phyloP scores from a whole-genome alignment of 1,140 invertebrate genomes.

The Papilio glaucus region DNA sequence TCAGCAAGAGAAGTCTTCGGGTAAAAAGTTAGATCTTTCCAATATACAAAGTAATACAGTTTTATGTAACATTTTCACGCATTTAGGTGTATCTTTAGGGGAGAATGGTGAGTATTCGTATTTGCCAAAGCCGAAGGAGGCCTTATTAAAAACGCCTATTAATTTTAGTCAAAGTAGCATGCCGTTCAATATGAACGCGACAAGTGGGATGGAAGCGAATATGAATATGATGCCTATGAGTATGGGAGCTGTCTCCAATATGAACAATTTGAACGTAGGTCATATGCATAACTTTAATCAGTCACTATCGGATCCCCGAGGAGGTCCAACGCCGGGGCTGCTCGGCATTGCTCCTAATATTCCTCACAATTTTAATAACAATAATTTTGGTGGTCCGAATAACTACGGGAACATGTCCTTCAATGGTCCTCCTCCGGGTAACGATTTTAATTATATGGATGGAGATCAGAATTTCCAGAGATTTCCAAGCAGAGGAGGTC shows the following conservation, averaged over 20 bases:
- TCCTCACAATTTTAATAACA: constrained; percentile 77
- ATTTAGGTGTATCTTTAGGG: constrained; percentile 82
- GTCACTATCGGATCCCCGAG: constrained; percentile 62
- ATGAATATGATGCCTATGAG: constrained; percentile 78
- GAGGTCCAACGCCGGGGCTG: constrained; percentile 75
- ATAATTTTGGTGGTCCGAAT: constrained; percentile 68
- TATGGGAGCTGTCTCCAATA: constrained; percentile 58
- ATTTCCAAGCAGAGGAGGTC: constrained; percentile 75
- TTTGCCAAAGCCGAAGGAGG: constrained; percentile 78
- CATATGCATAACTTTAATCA: constrained; percentile 76
- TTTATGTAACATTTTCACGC: constrained; percentile 84
- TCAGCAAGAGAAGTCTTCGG: constrained; percentile 80
- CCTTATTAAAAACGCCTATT: constrained; percentile 75
- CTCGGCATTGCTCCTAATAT: constrained; percentile 80
- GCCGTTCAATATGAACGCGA: constrained; percentile 64
- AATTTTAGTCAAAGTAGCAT: constrained; percentile 75
- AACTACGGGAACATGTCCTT: constrained; percentile 75
- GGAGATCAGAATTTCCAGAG: constrained; percentile 76
- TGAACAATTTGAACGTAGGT: constrained; percentile 76
- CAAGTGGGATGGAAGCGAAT: constrained; percentile 62
- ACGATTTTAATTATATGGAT: constrained; percentile 78
- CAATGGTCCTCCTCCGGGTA: constrained; percentile 67
- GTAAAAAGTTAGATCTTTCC: constrained; percentile 83
- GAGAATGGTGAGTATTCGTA: constrained; percentile 84
- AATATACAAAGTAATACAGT: constrained; percentile 82